Conservation (phyloP, 2,113 vertebrate species). For the Ploceus nigricollis region DNA sequence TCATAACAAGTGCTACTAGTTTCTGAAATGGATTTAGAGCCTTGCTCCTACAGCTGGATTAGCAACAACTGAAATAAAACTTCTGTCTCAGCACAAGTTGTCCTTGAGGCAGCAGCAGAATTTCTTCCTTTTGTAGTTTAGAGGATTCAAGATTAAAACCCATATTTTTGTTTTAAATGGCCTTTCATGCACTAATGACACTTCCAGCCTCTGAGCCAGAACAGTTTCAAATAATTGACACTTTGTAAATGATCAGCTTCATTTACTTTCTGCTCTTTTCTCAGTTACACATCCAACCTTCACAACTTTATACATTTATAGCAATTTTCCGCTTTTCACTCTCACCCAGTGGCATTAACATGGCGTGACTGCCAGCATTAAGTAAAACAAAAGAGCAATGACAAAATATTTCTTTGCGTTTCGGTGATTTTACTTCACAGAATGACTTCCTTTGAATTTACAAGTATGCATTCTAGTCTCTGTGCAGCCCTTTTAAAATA, state of each 20-base stretch:
- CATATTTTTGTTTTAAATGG: neutral
- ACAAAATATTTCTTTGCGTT: neutral
- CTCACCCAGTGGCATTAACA: neutral
- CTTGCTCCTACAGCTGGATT: neutral
- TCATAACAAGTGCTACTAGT: neutral
- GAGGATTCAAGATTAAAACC: neutral
- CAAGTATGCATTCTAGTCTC: neutral
- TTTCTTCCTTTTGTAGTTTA: neutral
- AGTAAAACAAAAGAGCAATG: neutral
- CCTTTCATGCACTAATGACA: neutral
- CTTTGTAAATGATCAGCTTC: constrained; percentile 7
- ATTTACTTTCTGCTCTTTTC: neutral
- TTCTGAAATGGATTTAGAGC: neutral
- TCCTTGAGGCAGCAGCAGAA: neutral
- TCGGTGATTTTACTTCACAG: neutral
- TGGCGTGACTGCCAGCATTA: neutral
- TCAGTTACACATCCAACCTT: neutral
- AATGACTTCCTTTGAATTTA: neutral
- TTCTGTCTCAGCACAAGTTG: neutral
- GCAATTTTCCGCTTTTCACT: neutral
- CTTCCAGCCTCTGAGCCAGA: neutral
- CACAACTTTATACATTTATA: neutral
- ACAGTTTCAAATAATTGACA: neutral
- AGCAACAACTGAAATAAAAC: neutral
- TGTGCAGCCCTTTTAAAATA: neutral